A percentile compares a stretch with the other conserved stretches of the same genome.
phyloP scores from a whole-genome alignment of 2,113 vertebrate genomes.

The Neolamprologus variostigma region DNA sequence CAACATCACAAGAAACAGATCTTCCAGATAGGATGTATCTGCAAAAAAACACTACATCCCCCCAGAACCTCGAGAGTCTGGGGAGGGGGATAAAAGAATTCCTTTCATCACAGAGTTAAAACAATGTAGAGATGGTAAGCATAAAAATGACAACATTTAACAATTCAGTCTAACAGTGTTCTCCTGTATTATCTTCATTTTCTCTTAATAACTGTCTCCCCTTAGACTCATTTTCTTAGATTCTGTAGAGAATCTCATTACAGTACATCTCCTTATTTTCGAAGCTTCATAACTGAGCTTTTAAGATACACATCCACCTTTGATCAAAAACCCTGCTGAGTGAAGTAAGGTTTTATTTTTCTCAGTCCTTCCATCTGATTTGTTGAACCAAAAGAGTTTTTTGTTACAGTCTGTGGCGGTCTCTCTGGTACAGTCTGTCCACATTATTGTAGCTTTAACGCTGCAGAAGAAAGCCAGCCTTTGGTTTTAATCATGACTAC shows the following conservation, averaged over 20 bases:
- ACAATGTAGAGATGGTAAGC: neutral
- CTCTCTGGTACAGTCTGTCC: neutral
- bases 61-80: neutral
- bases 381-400: neutral
- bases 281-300: neutral
- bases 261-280: neutral
- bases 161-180: neutral
- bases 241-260: neutral
- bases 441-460: neutral
- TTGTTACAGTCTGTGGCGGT: neutral
- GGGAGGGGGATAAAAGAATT: neutral
- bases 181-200: neutral
- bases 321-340: neutral
- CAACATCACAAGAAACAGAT: neutral
- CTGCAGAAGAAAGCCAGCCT: neutral
- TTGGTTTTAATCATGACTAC: constrained; percentile 25
- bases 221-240: neutral
- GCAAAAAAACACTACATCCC: neutral
- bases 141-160: neutral
- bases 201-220: neutral
- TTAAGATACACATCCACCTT: neutral
- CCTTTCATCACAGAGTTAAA: neutral
- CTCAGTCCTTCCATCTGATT: neutral
- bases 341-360: neutral
- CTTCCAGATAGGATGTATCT: neutral